These are phyloP conservation scores for Protosalanx chinensis DNA, from an alignment of 2,797 vertebrate species.

Conservation along the genomic window DNA sequence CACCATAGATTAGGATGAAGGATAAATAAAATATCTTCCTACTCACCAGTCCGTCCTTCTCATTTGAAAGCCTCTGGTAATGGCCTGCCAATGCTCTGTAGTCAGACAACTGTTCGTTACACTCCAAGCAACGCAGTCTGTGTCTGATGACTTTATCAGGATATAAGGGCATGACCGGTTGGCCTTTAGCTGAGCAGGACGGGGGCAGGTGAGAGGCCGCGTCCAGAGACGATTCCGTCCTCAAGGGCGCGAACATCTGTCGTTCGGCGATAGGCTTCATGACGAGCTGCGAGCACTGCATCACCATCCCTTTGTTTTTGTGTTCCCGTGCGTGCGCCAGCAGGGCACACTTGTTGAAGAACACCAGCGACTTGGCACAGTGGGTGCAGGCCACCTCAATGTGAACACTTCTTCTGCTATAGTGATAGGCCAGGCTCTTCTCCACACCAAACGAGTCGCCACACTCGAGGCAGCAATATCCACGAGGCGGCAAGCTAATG, in stretches of 20 bases:
- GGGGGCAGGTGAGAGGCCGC: slow-evolving; percentile 21
- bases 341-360: slow-evolving; percentile 95
- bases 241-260: slow-evolving; percentile 84
- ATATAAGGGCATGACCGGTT: slow-evolving; percentile 87
- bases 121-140: slow-evolving; percentile 86
- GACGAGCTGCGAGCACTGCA: slow-evolving; percentile 96
- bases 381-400: slow-evolving; percentile 93
- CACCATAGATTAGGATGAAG: background rate
- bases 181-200: slow-evolving; percentile 43
- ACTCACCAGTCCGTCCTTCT: slow-evolving; percentile 88
- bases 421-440: slow-evolving; percentile 88
- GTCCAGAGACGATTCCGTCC: slow-evolving; percentile 47
- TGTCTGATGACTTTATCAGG: slow-evolving; percentile 81
- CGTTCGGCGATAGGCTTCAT: slow-evolving; percentile 90
- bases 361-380: slow-evolving; percentile 86
- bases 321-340: slow-evolving; percentile 92
- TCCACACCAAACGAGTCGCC: slow-evolving; percentile 93
- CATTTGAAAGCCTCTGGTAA: slow-evolving; percentile 87
- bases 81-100: slow-evolving; percentile 85
- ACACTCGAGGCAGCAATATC: slow-evolving; percentile 92
- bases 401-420: slow-evolving; percentile 88
- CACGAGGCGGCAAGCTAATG: slow-evolving; percentile 84
- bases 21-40: background rate
- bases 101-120: slow-evolving; percentile 88
- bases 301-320: slow-evolving; percentile 86